These are phyloP conservation scores for Elephas maximus DNA, from an alignment of 2,113 vertebrate genomes.

Conservation along the genomic window DNA sequence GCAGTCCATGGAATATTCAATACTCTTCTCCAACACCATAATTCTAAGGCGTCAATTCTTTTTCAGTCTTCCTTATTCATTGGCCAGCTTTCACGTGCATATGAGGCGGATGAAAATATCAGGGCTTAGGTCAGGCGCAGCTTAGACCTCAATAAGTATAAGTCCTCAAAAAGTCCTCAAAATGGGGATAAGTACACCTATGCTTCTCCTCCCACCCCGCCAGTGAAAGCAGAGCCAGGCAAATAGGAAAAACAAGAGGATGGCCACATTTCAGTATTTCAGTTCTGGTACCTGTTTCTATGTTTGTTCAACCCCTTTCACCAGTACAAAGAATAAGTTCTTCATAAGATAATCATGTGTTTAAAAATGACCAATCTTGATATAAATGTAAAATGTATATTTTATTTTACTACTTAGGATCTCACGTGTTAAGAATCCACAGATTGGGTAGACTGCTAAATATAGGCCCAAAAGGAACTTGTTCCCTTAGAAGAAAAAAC, in stretches of 20 bases:
- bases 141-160: too few relatives aligned
- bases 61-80: too few relatives aligned
- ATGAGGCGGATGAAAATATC: too few relatives aligned
- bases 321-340: constrained; percentile 52
- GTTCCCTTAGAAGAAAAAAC: constrained; percentile 8
- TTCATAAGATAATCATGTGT: constrained; percentile 57
- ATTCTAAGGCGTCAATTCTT: too few relatives aligned
- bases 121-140: too few relatives aligned
- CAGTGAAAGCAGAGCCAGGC: not conserved
- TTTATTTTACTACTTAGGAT: constrained; percentile 63
- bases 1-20: too few relatives aligned
- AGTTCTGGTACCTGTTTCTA: constrained; percentile 50
- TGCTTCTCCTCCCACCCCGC: too few relatives aligned
- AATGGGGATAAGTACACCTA: too few relatives aligned
- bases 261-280: not conserved
- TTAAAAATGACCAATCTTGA: constrained; percentile 73
- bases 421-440: constrained; percentile 42
- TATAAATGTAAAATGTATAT: constrained; percentile 67
- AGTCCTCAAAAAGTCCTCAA: too few relatives aligned
- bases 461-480: not conserved
- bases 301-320: constrained; percentile 58
- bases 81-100: too few relatives aligned
- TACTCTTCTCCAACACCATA: too few relatives aligned
- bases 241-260: not conserved
- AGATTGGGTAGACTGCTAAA: constrained; percentile 28